A percentile compares a stretch with the other conserved stretches of the same genome.
phyloP scores from a whole-genome alignment of 2,888 invertebrate species.

The Lithophane semibrunnea region DNA sequence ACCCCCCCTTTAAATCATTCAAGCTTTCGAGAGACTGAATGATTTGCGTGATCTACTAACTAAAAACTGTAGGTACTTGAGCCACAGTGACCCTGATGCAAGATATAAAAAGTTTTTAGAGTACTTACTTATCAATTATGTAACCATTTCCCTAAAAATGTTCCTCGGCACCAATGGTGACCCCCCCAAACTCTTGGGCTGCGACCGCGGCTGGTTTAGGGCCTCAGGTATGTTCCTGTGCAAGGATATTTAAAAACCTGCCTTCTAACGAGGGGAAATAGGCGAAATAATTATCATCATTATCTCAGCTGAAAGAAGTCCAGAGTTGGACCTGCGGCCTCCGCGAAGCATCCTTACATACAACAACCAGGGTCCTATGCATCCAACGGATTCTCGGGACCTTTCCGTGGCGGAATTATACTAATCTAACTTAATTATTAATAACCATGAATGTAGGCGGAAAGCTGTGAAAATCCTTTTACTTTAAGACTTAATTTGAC shows the following conservation, averaged over 20 bases:
- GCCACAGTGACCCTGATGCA: no score
- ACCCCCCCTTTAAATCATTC: no score
- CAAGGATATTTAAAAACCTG: neutral
- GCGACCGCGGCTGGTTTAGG: no score
- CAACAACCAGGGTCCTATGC: neutral
- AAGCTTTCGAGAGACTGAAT: no score
- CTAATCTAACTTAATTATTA: neutral
- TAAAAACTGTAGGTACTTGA: no score
- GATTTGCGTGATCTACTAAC: no score
- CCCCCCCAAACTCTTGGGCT: no score
- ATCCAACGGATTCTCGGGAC: neutral
- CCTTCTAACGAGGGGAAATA: neutral
- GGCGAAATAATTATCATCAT: neutral
- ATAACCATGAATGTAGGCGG: constrained; percentile 7
- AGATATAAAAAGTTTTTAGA: no score
- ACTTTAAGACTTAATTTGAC: constrained; percentile 19
- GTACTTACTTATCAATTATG: no score
- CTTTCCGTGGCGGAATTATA: neutral
- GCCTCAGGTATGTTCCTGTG: neutral
- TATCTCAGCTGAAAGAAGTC: neutral
- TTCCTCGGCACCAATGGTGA: no score
- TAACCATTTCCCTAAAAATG: no score
- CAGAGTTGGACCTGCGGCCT: neutral
- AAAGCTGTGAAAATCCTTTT: constrained; percentile 11
- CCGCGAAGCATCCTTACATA: neutral